Base-by-base conservation (phyloP, 2,113 vertebrate genomes). In the Megaleporinus macrocephalus region DNA sequence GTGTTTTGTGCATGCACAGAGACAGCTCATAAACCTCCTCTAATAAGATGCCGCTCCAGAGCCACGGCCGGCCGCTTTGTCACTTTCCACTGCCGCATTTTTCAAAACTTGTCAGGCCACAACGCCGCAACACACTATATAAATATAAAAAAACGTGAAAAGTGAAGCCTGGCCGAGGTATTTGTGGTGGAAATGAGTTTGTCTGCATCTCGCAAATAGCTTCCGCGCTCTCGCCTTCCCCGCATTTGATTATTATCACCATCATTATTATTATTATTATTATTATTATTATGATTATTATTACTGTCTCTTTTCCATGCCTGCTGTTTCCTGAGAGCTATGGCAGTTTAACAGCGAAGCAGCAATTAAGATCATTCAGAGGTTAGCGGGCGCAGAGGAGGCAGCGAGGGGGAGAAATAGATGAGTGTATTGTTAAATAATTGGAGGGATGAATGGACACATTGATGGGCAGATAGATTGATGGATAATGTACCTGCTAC, bases 111-210 rank as follows among this genome's bases (percentile, higher is more conserved):
- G 1, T 41, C 68, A 55, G 49, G 44, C 22, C 66, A 66, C 74
- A 80, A 62, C 65, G 65, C 41, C 24, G 22, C 57, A 75, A 59
- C n/a, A 12, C 1, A 66, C 61, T 62, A 69, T 51, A 79, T 80
- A 75, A 77, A 84, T 49, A 49, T 3, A 49, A 49, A 82, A 82
- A n/a, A 47, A 51, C 27, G n/a, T 13, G 53, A n/a, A 11, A 29
- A 20, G 22, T 63, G 29, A 61, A 71, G 79, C 76, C 72, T 26
- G 47, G 69, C 41, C 62, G 81, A 76, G 53, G 62, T 71, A 33
- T 81, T 81, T 85, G 83, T 85, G 80, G 73, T 83, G 83, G 75
- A 78, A 85, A 86, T 86, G 75, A 73, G 26, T 61, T 83, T 78
- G 73, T 84, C 73, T 66, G 68, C 74, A 82, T 83, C 63, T 51